phyloP scores from a whole-genome alignment of 2,888 invertebrate species.

The Lacanobia oleracea region DNA sequence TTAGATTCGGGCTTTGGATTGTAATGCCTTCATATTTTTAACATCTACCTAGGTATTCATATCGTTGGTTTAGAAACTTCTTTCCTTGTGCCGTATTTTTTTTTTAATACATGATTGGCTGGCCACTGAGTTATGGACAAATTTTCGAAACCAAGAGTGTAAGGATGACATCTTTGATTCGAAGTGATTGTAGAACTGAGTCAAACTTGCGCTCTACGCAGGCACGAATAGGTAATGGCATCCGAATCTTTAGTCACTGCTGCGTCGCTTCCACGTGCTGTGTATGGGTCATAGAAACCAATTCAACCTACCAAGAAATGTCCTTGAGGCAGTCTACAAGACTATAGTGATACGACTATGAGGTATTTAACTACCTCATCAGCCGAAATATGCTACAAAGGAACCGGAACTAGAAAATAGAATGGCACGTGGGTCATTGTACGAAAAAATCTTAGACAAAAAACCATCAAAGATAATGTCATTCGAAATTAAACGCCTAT shows the following conservation, averaged over 20 bases:
- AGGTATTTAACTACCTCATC: neutral
- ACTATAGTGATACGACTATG: neutral
- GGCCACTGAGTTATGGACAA: too few relatives aligned
- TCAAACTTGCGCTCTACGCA: too few relatives aligned
- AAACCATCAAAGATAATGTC: slow-evolving; percentile 43
- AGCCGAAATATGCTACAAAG: neutral
- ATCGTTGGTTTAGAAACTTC: too few relatives aligned
- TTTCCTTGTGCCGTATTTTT: neutral
- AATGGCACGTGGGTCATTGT: neutral
- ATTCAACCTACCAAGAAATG: neutral
- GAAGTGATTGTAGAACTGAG: too few relatives aligned
- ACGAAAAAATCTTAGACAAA: slow-evolving; percentile 30
- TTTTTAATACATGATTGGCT: too few relatives aligned
- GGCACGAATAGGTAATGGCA: too few relatives aligned
- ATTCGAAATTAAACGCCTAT: slow-evolving; percentile 51
- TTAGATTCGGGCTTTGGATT: slow-evolving; percentile 60
- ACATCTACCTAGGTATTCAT: too few relatives aligned
- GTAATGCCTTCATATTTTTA: slow-evolving; percentile 43
- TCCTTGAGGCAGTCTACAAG: neutral
- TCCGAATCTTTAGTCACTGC: too few relatives aligned
- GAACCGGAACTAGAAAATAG: neutral
- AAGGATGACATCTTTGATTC: too few relatives aligned
- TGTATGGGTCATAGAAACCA: neutral
- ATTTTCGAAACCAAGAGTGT: too few relatives aligned
- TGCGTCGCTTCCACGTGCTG: neutral